Base-by-base conservation (phyloP, 2,888 invertebrate genomes). In the Chirona hameri region DNA sequence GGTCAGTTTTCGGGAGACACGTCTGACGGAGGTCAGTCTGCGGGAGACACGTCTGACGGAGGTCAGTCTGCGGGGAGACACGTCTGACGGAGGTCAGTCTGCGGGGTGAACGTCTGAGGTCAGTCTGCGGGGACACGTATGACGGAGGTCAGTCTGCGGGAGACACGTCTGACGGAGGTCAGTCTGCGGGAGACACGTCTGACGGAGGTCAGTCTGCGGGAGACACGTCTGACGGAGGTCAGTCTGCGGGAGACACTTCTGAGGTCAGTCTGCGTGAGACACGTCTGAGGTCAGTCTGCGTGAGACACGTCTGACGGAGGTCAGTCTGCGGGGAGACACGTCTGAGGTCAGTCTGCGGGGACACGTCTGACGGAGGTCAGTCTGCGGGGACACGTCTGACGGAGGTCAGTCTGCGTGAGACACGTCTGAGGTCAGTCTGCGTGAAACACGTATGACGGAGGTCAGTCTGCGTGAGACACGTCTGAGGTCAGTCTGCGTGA, bases 151-250 rank as follows among this genome's bases (percentile, higher is more conserved):
- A 31, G 27, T n/a, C 60, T 15, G 31, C 9, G 12, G 72, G 72
- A 12, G 39, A n/a, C n/a, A n/a, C n/a, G n/a, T n/a, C n/a, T n/a
- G n/a, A n/a, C 99, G 0, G 99, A 99, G 89, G 89, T 87, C 85
- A 31, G 27, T n/a, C 60, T 15, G 31, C 9, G 12, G 72, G 72
- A 12, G 39, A n/a, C n/a, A n/a, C n/a, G n/a, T n/a, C n/a, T n/a
- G n/a, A n/a, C 99, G 0, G 99, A 99, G 89, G 89, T 87, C 85
- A 31, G 27, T n/a, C 60, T 15, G 31, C 9, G 12, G 72, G 72
- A 12, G 39, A n/a, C n/a, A n/a, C n/a, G n/a, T n/a, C n/a, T n/a
- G n/a, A n/a, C 99, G 0, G 99, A 99, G 89, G 89, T 87, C 85
- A 31, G 27, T n/a, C 60, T 15, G 31, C 9, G 12, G 72, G 72